Base-by-base conservation (phyloP, 2,113 vertebrate genomes). In the Clarias gariepinus region DNA sequence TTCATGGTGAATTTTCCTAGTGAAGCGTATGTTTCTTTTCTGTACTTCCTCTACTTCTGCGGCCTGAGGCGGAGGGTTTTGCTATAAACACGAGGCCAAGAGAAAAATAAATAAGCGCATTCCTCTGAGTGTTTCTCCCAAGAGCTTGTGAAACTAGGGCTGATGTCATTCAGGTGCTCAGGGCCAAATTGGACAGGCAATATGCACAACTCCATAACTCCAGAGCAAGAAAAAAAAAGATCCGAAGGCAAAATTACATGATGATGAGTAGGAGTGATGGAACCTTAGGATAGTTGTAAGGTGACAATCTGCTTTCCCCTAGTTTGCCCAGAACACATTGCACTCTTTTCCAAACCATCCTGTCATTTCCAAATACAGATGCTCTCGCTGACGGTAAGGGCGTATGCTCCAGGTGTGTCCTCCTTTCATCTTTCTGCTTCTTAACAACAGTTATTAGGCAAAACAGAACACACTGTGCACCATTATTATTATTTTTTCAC, bases 341-440 rank as follows among this genome's bases (percentile, higher is more conserved):
- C n/a, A 68, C 16, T 33, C 60, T 66, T 58, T 66, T 69, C 74
- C 33, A 69, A 15, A 76, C 30, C 74, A 87, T 91, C 92, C 93
- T 93, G 91, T 94, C 93, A 95, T 95, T 94, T 93, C 93, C 91
- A 90, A 61, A 91, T 94, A 91, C 93, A 94, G 92, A 91, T 94
- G 92, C 93, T 85, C 74, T 77, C 61, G 83, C 60, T 78, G 84
- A 84, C 25, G 25, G 52, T 23, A 77, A 86, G 47, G 47, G 33
- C 23, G 23, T 60, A 52, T 77, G 18, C 92, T 92, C 94, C 94
- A 95, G 94, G 94, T 95, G 93, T 94, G 90, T 91, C 55, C 81
- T 77, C 88, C 92, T 93, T 93, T 94, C 88, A 90, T 80, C 76
- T 53, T 66, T 18, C 90, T 86, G 85, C 88, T 92, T 84, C 90